phyloP scores from a whole-genome alignment of 2,797 vertebrate genomes.

The Enteromius radiatus region DNA sequence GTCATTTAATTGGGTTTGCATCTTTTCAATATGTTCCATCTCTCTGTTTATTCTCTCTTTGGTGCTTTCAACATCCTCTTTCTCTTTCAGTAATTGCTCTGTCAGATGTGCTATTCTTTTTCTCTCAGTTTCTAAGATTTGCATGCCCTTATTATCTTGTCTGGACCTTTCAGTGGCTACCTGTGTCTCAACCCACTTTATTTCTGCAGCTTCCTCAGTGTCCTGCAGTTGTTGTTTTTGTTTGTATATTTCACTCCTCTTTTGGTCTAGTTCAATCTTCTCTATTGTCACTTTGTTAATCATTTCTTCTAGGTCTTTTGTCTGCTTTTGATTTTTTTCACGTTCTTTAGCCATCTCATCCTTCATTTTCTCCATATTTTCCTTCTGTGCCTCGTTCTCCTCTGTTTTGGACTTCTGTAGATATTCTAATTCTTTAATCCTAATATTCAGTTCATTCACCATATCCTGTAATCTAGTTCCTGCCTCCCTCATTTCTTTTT shows the following conservation, averaged over 20 bases:
- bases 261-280: conserved; percentile 16
- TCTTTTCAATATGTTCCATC: conserved; percentile 35
- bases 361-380: not conserved
- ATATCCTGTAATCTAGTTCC: conserved; percentile 35
- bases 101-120: conserved; percentile 12
- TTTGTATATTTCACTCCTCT: conserved; percentile 13
- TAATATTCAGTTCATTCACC: conserved; percentile 7
- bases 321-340: conserved; percentile 34
- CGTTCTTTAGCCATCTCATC: conserved; percentile 10
- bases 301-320: not conserved
- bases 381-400: conserved; percentile 8
- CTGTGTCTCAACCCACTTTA: conserved; percentile 3
- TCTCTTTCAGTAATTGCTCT: conserved; percentile 31
- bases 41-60: conserved; percentile 47
- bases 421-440: conserved; percentile 8
- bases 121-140: conserved; percentile 22
- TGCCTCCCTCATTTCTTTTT: conserved; percentile 19
- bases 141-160: not conserved
- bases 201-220: not conserved
- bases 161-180: not conserved
- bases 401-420: conserved; percentile 2
- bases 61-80: conserved; percentile 40
- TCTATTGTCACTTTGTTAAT: conserved; percentile 12
- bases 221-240: conserved; percentile 18
- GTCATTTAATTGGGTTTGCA: conserved; percentile 24